Percentiles rank a stretch among this genome's conserved stretches.
Evolutionary conservation across 2,888 invertebrate species (phyloP).

Genomic region (Stenotaenia linearis): DNA sequence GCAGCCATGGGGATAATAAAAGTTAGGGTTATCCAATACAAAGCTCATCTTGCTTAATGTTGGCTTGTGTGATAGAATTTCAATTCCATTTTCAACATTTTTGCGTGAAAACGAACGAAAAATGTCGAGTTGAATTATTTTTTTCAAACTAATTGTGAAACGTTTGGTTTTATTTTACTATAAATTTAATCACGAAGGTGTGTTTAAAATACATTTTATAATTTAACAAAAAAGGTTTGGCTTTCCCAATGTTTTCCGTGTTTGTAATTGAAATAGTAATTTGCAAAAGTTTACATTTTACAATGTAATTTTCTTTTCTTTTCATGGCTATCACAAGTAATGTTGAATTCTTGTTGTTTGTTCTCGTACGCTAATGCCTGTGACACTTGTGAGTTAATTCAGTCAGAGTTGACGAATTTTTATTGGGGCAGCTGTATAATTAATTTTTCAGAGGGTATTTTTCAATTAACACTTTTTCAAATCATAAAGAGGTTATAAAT

Average conservation of each 20-base stretch:
- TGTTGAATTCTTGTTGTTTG: not conserved
- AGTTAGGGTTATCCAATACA: not conserved
- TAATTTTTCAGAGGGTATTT: not conserved
- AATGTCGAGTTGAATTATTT: not conserved
- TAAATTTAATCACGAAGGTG: not conserved
- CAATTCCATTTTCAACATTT: not conserved
- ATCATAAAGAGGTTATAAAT: not conserved
- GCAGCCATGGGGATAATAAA: slow-evolving; percentile 12
- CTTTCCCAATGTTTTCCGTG: not conserved
- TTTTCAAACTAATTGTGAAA: not conserved
- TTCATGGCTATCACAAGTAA: not conserved
- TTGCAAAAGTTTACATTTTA: not conserved
- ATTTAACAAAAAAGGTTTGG: not conserved
- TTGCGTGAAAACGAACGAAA: not conserved
- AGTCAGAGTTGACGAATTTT: not conserved
- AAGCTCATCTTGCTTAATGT: not conserved
- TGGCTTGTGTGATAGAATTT: slow-evolving; percentile 4
- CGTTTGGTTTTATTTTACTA: not conserved
- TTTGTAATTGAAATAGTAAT: not conserved
- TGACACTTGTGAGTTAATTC: not conserved
- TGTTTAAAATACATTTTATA: not conserved
- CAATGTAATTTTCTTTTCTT: not conserved
- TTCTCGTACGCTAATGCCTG: not conserved
- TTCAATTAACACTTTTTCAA: not conserved
- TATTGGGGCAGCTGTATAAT: not conserved